Evolutionary conservation across 2,113 vertebrate species (phyloP), one percentile per base, ranked within the genome.

Genomic region (Pitta sordida): DNA sequence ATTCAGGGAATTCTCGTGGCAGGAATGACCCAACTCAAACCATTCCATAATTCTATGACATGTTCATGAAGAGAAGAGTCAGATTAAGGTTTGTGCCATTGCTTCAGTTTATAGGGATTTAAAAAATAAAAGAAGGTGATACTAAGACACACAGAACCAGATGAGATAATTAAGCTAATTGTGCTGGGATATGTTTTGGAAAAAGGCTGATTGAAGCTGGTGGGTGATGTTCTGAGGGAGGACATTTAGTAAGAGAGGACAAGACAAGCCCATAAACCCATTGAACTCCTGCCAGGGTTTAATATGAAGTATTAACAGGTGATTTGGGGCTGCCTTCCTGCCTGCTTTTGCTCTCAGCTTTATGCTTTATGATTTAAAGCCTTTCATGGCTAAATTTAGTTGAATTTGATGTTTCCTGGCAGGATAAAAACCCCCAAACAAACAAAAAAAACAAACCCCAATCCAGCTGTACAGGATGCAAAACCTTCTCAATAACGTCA

Each of bases 401-500:
- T 64, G 39, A 18, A 17, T 23, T 37, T 44, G 62, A 6, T 76
- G 30, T 52, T 87, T 91, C 49, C 65, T 75, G 58, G 21, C 27
- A 71, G 58, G 55, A 71, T 80, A 15, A n/a, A 64, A 46, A 37
- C 3, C 10, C 3, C 17, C 32, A 52, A 3, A 2, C 8, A 34
- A 36, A 43, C 8, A 8, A 34, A 59, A 39, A 59, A 39, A 2
- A 4, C 0, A 58, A 75, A 8, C 1, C n/a, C n/a, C n/a, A n/a
- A n/a, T n/a, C n/a, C n/a, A n/a, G 39, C n/a, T 9, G 30, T 32
- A 4, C 10, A 4, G 46, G 5, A 7, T 14, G 22, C 59, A 49
- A 21, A 20, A 6, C 39, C 23, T 71, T 32, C 69, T 8, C 27
- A 39, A 7, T 8, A 9, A 55, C 49, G 9, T 12, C 10, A 21